These are phyloP conservation scores for Rana temporaria DNA, from an alignment of 2,113 vertebrate species.

Conservation along the genomic window DNA sequence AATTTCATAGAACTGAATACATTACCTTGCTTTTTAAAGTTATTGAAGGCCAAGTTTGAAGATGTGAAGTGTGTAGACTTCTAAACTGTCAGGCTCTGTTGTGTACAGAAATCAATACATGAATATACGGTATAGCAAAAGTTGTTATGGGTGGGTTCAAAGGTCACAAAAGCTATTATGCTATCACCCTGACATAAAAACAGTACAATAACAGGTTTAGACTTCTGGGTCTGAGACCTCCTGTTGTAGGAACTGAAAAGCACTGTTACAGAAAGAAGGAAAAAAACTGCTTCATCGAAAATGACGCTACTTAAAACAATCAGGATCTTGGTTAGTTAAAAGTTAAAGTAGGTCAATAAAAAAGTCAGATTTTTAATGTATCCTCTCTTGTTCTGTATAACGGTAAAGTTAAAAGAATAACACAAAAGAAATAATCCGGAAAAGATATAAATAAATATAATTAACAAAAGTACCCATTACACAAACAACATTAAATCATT, in stretches of 20 bases:
- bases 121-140: conserved; percentile 40
- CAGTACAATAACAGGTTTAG: conserved; percentile 27
- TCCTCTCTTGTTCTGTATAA: too few relatives aligned
- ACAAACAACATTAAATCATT: too few relatives aligned
- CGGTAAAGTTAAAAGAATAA: too few relatives aligned
- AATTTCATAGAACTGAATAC: background rate
- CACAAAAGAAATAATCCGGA: too few relatives aligned
- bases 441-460: too few relatives aligned
- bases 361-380: too few relatives aligned
- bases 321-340: background rate
- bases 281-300: conserved; percentile 16
- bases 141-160: conserved; percentile 51
- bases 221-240: conserved; percentile 46
- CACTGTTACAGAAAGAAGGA: background rate
- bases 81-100: conserved; percentile 10
- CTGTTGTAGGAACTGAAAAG: conserved; percentile 37
- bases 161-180: conserved; percentile 54
- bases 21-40: background rate
- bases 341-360: too few relatives aligned
- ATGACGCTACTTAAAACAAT: background rate
- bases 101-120: conserved; percentile 46
- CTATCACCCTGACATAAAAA: conserved; percentile 40
- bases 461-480: too few relatives aligned
- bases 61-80: conserved; percentile 15
- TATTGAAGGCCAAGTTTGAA: conserved; percentile 12